phyloP scores from a whole-genome alignment of 2,113 vertebrate species.

The Aplodontia rufa region DNA sequence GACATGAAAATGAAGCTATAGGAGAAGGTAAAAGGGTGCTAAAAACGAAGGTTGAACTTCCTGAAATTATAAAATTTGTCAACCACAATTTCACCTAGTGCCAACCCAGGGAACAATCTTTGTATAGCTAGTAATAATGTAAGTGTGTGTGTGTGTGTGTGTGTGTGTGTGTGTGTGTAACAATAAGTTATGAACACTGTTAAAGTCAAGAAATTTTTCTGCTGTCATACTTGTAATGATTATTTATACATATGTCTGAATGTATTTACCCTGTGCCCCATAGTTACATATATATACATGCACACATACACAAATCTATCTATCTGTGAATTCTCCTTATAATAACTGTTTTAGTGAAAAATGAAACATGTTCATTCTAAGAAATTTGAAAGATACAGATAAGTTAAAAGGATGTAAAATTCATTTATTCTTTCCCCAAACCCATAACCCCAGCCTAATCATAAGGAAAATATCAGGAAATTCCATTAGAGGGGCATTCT shows the following conservation, averaged over 20 bases:
- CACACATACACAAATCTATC: too few species aligned
- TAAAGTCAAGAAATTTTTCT: too few species aligned
- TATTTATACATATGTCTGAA: too few species aligned
- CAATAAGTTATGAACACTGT: too few species aligned
- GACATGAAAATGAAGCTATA: neutral
- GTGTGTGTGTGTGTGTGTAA: too few species aligned
- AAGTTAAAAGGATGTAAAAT: neutral
- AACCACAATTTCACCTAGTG: neutral
- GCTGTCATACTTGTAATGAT: too few species aligned
- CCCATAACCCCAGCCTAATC: neutral
- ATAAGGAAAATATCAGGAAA: neutral
- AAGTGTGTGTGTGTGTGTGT: too few species aligned
- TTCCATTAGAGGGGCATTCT: neutral
- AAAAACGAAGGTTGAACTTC: neutral
- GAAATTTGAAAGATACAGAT: neutral
- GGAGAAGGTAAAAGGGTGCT: neutral
- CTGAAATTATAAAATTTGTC: neutral
- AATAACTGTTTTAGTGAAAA: neutral
- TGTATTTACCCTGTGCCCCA: too few species aligned
- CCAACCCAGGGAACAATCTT: neutral
- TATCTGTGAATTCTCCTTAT: neutral
- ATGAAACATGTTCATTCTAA: neutral
- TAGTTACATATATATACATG: too few species aligned
- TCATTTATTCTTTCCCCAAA: neutral
- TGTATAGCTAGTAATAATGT: too few species aligned